Evolutionary conservation across 2,113 vertebrate genomes (phyloP).

Genomic region (Nipponia nippon): DNA sequence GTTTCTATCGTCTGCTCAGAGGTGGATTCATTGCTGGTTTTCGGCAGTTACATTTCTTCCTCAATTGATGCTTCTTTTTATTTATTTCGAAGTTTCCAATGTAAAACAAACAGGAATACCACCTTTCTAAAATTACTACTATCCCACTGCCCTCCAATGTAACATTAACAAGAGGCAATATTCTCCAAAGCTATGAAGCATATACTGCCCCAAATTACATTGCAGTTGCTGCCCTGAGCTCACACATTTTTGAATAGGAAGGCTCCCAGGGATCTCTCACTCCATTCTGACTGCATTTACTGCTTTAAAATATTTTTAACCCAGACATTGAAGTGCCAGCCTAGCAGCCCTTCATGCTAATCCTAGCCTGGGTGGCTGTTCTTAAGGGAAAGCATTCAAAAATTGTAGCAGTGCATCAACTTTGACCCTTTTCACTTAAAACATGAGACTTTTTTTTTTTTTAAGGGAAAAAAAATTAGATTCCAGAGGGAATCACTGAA

Average conservation of each 20-base stretch:
- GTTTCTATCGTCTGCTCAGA: constrained; percentile 36
- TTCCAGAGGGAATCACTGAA: constrained; percentile 82
- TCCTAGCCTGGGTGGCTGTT: constrained; percentile 74
- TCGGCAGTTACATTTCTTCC: constrained; percentile 46
- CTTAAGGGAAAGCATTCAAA: constrained; percentile 82
- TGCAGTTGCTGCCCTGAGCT: constrained; percentile 69
- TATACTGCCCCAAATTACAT: constrained; percentile 78
- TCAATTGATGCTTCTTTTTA: constrained; percentile 57
- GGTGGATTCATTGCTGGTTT: constrained; percentile 58
- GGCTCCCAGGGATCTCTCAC: constrained; percentile 67
- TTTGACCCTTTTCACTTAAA: constrained; percentile 81
- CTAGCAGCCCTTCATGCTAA: constrained; percentile 73
- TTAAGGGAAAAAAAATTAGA: constrained; percentile 48
- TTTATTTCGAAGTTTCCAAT: constrained; percentile 73
- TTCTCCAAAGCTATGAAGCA: constrained; percentile 76
- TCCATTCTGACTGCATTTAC: constrained; percentile 67
- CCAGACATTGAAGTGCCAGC: constrained; percentile 74
- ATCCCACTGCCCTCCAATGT: constrained; percentile 64
- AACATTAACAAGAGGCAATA: constrained; percentile 75
- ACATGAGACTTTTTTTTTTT: constrained; percentile 70
- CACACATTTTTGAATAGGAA: constrained; percentile 74
- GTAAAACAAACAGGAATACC: constrained; percentile 72
- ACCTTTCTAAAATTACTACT: constrained; percentile 74
- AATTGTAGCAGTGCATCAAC: constrained; percentile 75
- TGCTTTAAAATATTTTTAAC: constrained; percentile 80